Base-by-base conservation (phyloP, 1,140 invertebrate genomes). In the Ceratina japonica region DNA sequence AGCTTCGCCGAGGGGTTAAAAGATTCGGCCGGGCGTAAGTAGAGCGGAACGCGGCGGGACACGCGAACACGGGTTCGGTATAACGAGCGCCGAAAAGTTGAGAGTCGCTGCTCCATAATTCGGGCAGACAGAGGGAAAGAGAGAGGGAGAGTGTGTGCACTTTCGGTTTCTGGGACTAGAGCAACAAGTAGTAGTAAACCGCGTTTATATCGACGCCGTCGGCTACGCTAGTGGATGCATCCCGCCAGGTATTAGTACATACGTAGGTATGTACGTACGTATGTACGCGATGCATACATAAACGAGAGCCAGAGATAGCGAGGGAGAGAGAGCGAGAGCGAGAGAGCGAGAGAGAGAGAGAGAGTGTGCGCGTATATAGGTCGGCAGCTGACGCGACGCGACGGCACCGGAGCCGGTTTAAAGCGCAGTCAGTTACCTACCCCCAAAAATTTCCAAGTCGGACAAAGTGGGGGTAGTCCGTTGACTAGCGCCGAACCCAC, bases 101-200 rank as follows among this genome's bases (percentile, higher is more conserved):
- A 49, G 49, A 58, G 8, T 51, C 58, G 22, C 75, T 51, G 75
- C 37, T 8, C 24, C n/a, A 3, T 37, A 16, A 44, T 20, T 44
- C 62, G 22, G 37, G 37, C 37, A 52, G 24, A 73, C 51, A 15
- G 22, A 18, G 56, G 54, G 15, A 20, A 52, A 31, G 31, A 58
- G 51, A 54, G 70, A 59, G 22, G 73, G 80, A 81, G 73, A 63
- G 58, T 58, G 31, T 64, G 78, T 69, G 66, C 63, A 75, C 83
- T 85, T 69, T 59, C 75, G 81, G 85, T 87, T 89, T 88, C 88
- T 87, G 87, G 88, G 88, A 87, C 86, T 79, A 83, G 88, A 89
- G 90, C 90, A 91, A 91, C 90, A 91, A 91, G 90, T 91, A 91
- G 90, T 90, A 89, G 37, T 44, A 44, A 44, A 90, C 85, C 87